Evolutionary conservation across 92 coral and sea anemone species (phyloP), one percentile per base, ranked within the genome.

Genomic region (Plumapathes pennacea): DNA sequence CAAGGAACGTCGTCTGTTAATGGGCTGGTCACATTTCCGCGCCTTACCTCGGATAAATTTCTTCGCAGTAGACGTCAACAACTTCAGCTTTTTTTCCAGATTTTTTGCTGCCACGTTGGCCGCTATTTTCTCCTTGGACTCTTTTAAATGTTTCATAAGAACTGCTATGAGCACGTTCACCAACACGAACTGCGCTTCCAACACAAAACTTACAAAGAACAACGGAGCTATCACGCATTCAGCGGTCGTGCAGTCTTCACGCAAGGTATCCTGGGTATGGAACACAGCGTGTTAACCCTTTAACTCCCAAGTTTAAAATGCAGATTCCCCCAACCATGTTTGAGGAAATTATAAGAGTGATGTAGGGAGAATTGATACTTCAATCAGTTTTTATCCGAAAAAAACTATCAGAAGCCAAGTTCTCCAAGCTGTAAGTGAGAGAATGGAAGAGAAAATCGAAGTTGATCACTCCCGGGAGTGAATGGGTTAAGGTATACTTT

Each of bases 131-230:
- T 92, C 97, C 48, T 90, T 85, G 0, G 98, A 92, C 47, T 90
- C 98, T 54, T 92, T 92, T 37, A 92, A 60, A 43, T 92, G 97
- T 60, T 92, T 92, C 98, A 92, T 89, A 0, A 92, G 96, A 5
- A 92, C 98, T 31, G 98, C 98, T n/a, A 92, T 86, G 38, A 92
- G 89, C 17, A 92, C 98, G 59, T 92, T 92, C 31, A 92, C 90
- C 31, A 92, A 67, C 25, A 92, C 98, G 71, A 92, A 92, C 83
- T 92, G 98, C 22, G 98, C 96, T 43, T 88, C 91, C 71, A 92
- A 74, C 13, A 92, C 98, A 29, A 92, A 92, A 11, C 96, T 92
- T 15, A 86, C 89, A 77, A 92, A 92, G 75, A 80, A 92, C 75
- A 92, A 63, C 54, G 94, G 94, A 32, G 98, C 96, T 39, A 75